Evolutionary conservation across 2,888 invertebrate genomes (phyloP).

Genomic region (Diarsia brunnea): DNA sequence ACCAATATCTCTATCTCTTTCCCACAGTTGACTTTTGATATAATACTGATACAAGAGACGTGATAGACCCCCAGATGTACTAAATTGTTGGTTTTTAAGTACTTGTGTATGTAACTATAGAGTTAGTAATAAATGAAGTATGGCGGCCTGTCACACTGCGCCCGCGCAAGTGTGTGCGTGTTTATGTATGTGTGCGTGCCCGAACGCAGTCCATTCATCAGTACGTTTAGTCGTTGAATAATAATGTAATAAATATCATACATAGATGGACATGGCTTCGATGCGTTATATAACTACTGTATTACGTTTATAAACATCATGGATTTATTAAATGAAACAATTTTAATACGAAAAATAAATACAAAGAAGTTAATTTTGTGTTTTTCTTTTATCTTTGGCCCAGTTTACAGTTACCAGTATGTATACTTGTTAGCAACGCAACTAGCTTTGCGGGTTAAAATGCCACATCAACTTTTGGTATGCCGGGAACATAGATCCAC

Average conservation of each 20-base stretch:
- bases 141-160: constrained; percentile 68
- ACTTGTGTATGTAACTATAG: constrained; percentile 51
- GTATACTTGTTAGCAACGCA: neutral
- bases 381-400: constrained; percentile 68
- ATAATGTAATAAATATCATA: constrained; percentile 83
- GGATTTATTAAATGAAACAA: constrained; percentile 89
- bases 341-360: constrained; percentile 88
- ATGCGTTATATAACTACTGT: constrained; percentile 85
- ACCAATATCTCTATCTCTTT: neutral
- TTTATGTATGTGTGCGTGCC: constrained; percentile 64
- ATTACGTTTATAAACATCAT: constrained; percentile 89
- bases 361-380: constrained; percentile 81
- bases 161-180: constrained; percentile 62
- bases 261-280: constrained; percentile 85
- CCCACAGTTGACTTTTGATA: neutral
- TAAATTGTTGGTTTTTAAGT: constrained; percentile 46
- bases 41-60: neutral
- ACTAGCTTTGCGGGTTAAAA: neutral
- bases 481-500: no score
- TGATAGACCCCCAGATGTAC: constrained; percentile 15
- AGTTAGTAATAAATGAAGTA: constrained; percentile 48
- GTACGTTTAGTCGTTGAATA: constrained; percentile 74
- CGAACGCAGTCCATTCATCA: constrained; percentile 69
- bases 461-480: neutral
- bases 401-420: neutral